Percentiles rank a stretch among this genome's conserved stretches.
Conservation (phyloP, 2,888 invertebrate species). For the Auanema sp. region DNA sequence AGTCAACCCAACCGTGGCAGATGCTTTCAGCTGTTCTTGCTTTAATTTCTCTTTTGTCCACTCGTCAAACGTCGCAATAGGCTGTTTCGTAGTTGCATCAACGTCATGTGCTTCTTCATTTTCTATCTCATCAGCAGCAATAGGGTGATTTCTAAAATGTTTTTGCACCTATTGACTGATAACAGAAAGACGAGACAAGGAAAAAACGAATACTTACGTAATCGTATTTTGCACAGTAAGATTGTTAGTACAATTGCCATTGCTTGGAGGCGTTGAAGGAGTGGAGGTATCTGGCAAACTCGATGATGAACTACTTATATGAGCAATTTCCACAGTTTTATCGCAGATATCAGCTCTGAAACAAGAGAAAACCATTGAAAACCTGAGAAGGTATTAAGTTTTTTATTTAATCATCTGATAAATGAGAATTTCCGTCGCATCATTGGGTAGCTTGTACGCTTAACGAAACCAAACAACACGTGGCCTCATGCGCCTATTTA, state of each 20-base stretch:
- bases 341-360: not conserved
- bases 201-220: slow-evolving; percentile 12
- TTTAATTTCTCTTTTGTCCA: slow-evolving; percentile 53
- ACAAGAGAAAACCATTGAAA: slow-evolving; percentile 3
- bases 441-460: no score
- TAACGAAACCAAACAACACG: no score
- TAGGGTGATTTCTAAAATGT: no score
- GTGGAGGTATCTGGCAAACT: no score
- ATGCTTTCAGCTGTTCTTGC: slow-evolving; percentile 24
- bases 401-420: not conserved
- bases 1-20: not conserved
- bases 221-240: slow-evolving; percentile 15
- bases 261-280: no score
- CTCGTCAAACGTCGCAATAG: slow-evolving; percentile 54
- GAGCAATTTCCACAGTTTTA: not conserved
- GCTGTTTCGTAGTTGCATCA: slow-evolving; percentile 28
- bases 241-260: slow-evolving; percentile 21
- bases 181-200: not conserved
- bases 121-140: no score
- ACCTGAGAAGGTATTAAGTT: slow-evolving; percentile 1
- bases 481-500: no score
- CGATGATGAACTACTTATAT: slow-evolving; percentile 9
- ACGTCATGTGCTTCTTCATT: slow-evolving; percentile 4
- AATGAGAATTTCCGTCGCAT: no score
- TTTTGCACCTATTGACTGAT: not conserved